Evolutionary conservation across 2,113 vertebrate genomes (phyloP), one percentile per base, ranked within the genome.

Genomic region (Cettia cetti): DNA sequence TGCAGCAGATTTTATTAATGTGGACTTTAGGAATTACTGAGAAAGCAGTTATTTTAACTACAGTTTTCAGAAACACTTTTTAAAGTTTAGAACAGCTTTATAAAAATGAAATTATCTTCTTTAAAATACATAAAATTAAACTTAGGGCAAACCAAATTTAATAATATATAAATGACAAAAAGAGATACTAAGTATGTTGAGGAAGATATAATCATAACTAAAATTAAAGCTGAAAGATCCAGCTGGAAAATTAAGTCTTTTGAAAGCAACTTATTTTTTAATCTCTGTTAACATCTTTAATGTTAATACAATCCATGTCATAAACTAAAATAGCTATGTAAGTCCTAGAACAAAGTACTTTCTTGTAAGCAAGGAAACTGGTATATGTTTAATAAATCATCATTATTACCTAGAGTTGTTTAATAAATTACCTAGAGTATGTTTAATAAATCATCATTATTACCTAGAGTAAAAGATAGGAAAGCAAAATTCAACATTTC

Each of bases 71-170:
- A 77, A 89, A 65, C 5, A 69, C 44, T 11, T 89, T 81, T 82
- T 50, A 7, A 45, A 37, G 17, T 80, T 75, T 47, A 53, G 21
- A 92, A 76, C 11, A 80, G 7, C 7, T 45, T 64, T 91, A 70
- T 37, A 88, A 84, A 91, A 75, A 79, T 27, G 8, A 40, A 84
- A 60, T 78, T 88, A 80, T 61, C 23, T 68, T 74, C 18, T 44
- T 95, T 64, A 80, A 71, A 61, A 52, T 50, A 59, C 21, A 70
- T 49, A 96, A 82, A 91, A 86, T 90, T 19, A 87, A 95, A 84
- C 63, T 30, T 54, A 90, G 26, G 68, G 26, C 0, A 6, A 89
- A 87, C 65, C 13, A 80, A 33, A 81, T 50, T 80, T 84, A 86
- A 83, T 50, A 86, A 66, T 20, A 39, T 30, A 76, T 78, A 79